Conservation (phyloP, 2,797 vertebrate genomes). For the Helicolenus hilgendorfi region DNA sequence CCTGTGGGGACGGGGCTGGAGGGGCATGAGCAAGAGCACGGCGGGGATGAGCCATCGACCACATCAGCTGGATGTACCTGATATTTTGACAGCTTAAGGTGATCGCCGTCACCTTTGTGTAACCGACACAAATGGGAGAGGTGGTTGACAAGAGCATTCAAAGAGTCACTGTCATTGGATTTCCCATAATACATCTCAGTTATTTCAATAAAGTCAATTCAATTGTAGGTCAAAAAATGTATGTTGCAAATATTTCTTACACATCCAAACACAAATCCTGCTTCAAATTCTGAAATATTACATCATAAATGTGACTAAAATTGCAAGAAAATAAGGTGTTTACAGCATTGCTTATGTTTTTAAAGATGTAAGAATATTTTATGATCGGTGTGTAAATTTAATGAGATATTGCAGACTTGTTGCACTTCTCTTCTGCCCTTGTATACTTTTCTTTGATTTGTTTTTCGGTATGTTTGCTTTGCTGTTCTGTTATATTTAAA, state of each 20-base stretch:
- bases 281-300: neutral
- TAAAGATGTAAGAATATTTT: neutral
- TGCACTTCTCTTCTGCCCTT: neutral
- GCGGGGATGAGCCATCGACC: slow-evolving; percentile 29
- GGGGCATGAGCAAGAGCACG: slow-evolving; percentile 26
- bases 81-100: slow-evolving; percentile 57
- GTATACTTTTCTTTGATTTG: neutral
- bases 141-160: neutral
- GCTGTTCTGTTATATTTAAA: neutral
- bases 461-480: neutral
- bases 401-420: neutral
- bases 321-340: neutral
- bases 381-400: neutral
- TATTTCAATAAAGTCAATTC: neutral
- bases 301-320: neutral
- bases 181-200: neutral
- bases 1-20: slow-evolving; percentile 46
- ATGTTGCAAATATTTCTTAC: neutral
- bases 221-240: neutral
- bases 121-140: neutral
- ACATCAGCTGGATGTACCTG: slow-evolving; percentile 39
- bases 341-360: neutral
- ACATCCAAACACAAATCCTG: neutral
- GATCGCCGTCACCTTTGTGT: slow-evolving; percentile 28
- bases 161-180: neutral